Evolutionary conservation across 2,797 vertebrate species (phyloP), one percentile per base, ranked within the genome.

Genomic region (Loris lydekkerianus): DNA sequence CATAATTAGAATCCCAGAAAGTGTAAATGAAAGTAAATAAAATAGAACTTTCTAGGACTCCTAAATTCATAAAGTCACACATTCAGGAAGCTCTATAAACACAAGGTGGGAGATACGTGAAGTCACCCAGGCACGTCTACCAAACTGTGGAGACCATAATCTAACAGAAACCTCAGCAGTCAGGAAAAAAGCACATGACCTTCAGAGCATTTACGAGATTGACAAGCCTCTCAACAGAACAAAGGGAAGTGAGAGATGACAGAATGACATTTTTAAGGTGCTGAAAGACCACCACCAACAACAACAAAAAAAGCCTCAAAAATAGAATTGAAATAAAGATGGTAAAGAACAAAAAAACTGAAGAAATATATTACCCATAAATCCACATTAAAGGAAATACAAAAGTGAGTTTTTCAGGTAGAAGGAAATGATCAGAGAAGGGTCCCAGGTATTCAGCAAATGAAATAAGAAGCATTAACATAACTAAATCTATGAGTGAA

Each of bases 321-420:
- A 91, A 87, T 37, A 83, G 78, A 77, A 83, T 10, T 77, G 31
- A 87, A 91, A 56, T 77, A 85, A 80, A 75, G 5, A 15, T 67
- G 27, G 21, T 43, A 67, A 23, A 58, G 70, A 11, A 43, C n/a
- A 63, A 63, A 60, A 87, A 61, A 81, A 5, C 25, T 65, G 15
- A 93, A 89, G 49, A 85, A 61, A 89, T 49, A 29, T 23, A 73
- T 65, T 46, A 73, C 17, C n/a, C 60, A 37, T 49, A 82, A 20
- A 76, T 20, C 11, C n/a, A 87, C 21, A 61, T 10, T 53, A 49
- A 27, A 43, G 43, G 7, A 83, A 23, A 73, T 8, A 40, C 17
- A 91, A 70, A 82, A n/a, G 20, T 1, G 21, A 77, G 6, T 29
- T 76, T 78, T n/a, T 86, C 5, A 53, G 17, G 25, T 25, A 60